phyloP scores from a whole-genome alignment of 1,140 invertebrate species.

The Listronotus bonariensis region DNA sequence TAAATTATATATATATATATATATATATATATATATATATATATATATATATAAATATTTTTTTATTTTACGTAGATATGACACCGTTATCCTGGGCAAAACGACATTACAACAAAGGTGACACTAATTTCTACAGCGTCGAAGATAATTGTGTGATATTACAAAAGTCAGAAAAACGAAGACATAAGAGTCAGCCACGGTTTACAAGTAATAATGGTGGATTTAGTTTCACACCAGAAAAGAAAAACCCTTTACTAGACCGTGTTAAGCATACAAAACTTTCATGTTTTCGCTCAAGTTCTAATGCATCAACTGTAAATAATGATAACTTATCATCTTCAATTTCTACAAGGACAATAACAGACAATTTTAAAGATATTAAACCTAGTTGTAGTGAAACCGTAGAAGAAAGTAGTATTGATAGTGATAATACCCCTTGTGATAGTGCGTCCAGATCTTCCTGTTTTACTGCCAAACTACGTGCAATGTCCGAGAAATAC shows the following conservation, averaged over 20 bases:
- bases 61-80: no score
- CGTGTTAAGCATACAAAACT: slow-evolving; percentile 72
- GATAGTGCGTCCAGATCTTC: slow-evolving; percentile 58
- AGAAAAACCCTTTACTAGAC: slow-evolving; percentile 70
- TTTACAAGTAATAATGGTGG: slow-evolving; percentile 35
- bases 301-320: slow-evolving; percentile 38
- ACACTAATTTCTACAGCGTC: slow-evolving; percentile 70
- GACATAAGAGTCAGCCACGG: slow-evolving; percentile 57
- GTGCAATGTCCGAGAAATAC: slow-evolving; percentile 73
- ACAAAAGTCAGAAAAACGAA: slow-evolving; percentile 60
- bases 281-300: slow-evolving; percentile 66
- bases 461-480: slow-evolving; percentile 70
- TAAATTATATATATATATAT: no score
- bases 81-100: slow-evolving; percentile 68
- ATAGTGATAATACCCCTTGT: slow-evolving; percentile 29
- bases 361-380: slow-evolving; percentile 20
- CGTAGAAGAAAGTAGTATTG: slow-evolving; percentile 10
- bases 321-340: slow-evolving; percentile 17
- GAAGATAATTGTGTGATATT: slow-evolving; percentile 63
- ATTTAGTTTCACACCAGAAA: slow-evolving; percentile 58
- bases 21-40: no score
- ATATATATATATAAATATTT: no score
- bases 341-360: slow-evolving; percentile 13
- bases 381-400: slow-evolving; percentile 14
- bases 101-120: slow-evolving; percentile 69